Evolutionary conservation across 2,797 vertebrate genomes (phyloP).

Genomic region (Anguilla obscura): DNA sequence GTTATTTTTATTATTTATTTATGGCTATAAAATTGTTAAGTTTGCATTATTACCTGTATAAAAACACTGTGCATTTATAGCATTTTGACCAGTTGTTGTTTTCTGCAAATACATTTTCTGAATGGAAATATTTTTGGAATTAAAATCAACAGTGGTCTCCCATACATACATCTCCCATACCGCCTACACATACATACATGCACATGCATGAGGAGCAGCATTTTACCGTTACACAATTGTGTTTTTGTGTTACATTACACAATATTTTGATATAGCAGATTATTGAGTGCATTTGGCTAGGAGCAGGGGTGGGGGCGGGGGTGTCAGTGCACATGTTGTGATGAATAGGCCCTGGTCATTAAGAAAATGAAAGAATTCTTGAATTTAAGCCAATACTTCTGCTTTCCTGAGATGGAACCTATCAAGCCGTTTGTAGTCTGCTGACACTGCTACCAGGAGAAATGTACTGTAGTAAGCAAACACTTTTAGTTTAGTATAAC

Average conservation of each 20-base stretch:
- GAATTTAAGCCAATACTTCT: conserved; percentile 56
- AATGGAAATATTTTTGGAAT: background rate
- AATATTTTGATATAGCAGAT: background rate
- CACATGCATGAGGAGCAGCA: background rate
- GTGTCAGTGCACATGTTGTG: background rate
- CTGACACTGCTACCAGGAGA: conserved; percentile 58
- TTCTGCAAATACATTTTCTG: background rate
- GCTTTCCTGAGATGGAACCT: conserved; percentile 51
- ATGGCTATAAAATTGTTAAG: no score
- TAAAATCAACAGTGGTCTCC: background rate
- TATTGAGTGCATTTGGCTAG: background rate
- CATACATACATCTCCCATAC: background rate
- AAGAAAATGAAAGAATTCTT: conserved; percentile 60
- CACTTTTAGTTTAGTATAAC: background rate
- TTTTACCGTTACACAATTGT: no score
- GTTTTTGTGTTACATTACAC: no score
- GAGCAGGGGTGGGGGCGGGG: background rate
- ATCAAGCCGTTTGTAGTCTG: conserved; percentile 68
- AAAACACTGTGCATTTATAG: no score
- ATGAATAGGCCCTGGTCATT: conserved; percentile 59
- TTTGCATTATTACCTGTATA: no score
- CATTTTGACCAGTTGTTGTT: background rate
- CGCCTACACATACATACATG: background rate
- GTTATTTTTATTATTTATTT: no score
- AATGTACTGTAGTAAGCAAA: background rate